phyloP scores from a whole-genome alignment of 2,113 vertebrate genomes.

The Acrocephalus arundinaceus region DNA sequence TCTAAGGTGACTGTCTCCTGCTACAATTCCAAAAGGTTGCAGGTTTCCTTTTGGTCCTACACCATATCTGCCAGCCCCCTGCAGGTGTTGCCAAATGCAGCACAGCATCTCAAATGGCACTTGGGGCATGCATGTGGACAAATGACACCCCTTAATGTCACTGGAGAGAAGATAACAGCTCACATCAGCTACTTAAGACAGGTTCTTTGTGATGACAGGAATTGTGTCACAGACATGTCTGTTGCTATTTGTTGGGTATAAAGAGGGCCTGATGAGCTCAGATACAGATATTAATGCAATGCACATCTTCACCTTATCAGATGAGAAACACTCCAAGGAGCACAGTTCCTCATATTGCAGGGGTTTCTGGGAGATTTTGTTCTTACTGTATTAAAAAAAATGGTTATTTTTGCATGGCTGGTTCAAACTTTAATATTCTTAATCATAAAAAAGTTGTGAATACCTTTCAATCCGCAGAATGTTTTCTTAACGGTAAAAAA shows the following conservation, averaged over 20 bases:
- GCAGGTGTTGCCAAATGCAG: not conserved
- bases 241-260: not conserved
- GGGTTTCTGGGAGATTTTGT: not conserved
- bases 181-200: not conserved
- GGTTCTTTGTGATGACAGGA: not conserved
- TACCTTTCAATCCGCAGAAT: not conserved
- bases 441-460: not conserved
- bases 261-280: not conserved
- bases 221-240: not conserved
- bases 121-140: accelerated
- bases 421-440: not conserved
- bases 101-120: not conserved
- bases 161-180: not conserved
- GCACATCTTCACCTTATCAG: not conserved
- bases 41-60: not conserved
- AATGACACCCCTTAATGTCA: not conserved
- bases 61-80: not conserved
- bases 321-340: not conserved
- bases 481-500: not conserved
- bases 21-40: not conserved
- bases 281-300: not conserved
- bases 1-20: not conserved
- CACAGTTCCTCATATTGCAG: not conserved
- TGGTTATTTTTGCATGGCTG: not conserved
- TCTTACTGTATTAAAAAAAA: not conserved